phyloP scores from a whole-genome alignment of 2,888 invertebrate species.

The Flabesymbios commensalis region DNA sequence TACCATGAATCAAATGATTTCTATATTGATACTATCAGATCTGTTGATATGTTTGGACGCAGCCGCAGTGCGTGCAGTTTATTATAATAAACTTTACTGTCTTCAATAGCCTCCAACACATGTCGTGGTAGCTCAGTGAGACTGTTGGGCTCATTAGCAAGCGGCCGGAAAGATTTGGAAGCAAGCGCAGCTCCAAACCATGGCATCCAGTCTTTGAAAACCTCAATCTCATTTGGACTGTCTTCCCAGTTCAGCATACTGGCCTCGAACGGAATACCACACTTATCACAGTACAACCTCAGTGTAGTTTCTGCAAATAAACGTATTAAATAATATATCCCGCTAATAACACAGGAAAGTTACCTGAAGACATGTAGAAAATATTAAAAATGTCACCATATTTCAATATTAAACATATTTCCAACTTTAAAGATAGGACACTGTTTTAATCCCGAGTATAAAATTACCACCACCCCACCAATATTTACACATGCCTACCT shows the following conservation, averaged over 20 bases:
- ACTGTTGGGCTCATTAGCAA: slow-evolving; percentile 35
- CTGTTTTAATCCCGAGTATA: too few species aligned
- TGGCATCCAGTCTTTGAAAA: slow-evolving; percentile 42
- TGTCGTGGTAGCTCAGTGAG: slow-evolving; percentile 36
- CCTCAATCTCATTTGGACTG: slow-evolving; percentile 28
- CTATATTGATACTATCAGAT: too few species aligned
- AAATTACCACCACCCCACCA: too few species aligned
- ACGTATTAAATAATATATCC: too few species aligned
- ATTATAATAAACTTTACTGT: slow-evolving; percentile 35
- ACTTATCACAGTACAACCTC: slow-evolving; percentile 35
- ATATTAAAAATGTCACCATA: too few species aligned
- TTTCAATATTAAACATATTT: too few species aligned
- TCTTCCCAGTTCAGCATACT: slow-evolving; percentile 43
- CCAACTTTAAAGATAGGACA: too few species aligned
- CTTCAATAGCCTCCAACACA: slow-evolving; percentile 37
- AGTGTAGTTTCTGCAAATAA: slow-evolving; percentile 34
- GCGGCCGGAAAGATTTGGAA: slow-evolving; percentile 37
- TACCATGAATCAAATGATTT: too few species aligned
- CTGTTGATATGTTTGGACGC: slow-evolving; percentile 30
- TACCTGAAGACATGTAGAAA: too few species aligned
- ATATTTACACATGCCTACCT: too few species aligned
- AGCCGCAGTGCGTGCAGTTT: slow-evolving; percentile 33
- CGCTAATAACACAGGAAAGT: too few species aligned
- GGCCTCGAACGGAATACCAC: slow-evolving; percentile 35
- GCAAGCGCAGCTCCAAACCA: slow-evolving; percentile 42